Base-by-base conservation (phyloP, 2,888 invertebrate genomes). In the Stenodera caucasica region DNA sequence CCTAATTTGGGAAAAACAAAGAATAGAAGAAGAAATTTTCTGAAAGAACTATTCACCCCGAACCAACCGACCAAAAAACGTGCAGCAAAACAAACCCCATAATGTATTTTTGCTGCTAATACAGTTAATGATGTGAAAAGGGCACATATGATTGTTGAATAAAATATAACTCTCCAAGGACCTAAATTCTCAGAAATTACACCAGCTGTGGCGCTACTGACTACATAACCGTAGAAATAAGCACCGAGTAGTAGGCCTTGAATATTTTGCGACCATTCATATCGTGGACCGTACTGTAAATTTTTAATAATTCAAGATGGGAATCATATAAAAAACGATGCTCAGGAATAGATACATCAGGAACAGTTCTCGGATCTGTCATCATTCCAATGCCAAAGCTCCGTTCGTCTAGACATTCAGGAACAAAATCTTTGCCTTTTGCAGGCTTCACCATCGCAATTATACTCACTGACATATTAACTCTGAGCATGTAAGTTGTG, bases 381-480 rank as follows among this genome's bases (percentile, higher is more conserved):
- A 9, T 14, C 14, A 51, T 11, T 29, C 12, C 26, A 23, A 37
- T 2, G 49, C 14, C 9, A 21, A 32, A 21, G 35, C 57, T 11
- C 59, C 55, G 32, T 58, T 54, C 53, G 62, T 66, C 6, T n/a
- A 30, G n/a, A 56, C 71, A 72, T 58, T 72, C 67, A 5, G 71
- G 67, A 7, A 64, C 54, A 2, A 37, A 55, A 4, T 35, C 26
- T 32, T 64, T 64, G 7, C 50, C 56, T 52, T 67, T 67, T 30
- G 81, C 81, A 3, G 82, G 82, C 0, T 83, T 80, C 9, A 87
- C 86, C 88, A 88, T 88, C 6, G 88, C 87, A 23, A 88, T 84
- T 18, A 88, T 84, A 66, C 86, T 88, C 52, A 90, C 84, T 11
- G 89, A 88, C 81, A 90, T 86, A 75, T 90, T 90, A 0, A 89